Base-by-base conservation (phyloP, 2,797 vertebrate species). In the Epinephelus awoara region DNA sequence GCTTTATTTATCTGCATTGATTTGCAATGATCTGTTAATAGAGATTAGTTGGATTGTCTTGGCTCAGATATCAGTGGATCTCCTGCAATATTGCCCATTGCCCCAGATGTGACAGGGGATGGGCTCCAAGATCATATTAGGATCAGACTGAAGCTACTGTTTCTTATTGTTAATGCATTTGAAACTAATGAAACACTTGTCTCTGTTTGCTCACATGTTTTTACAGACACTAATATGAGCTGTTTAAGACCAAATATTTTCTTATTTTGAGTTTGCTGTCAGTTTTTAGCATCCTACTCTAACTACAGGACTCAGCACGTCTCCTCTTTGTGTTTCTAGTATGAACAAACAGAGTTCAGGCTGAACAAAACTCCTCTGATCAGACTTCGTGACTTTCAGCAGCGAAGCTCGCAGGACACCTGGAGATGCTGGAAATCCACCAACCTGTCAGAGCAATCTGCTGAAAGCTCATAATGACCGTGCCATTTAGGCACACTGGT, bases 401-500 rank as follows among this genome's bases (percentile, higher is more conserved):
- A 83, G 76, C 21, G 62, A 52, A 21, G 38, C 71, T 57, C 9
- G 10, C 46, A 55, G 27, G 19, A 67, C 66, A 47, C 61, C 68
- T 71, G 52, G 21, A 65, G 63, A 58, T 57, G 52, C 56, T 77
- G 72, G 47, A 77, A 85, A 76, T 72, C 78, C 72, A 79, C 52
- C 66, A 65, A 67, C 25, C 55, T 61, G 75, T 77, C 47, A 55
- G 0, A 42, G 55, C 75, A 72, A 80, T 76, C 73, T 81, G 78
- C 75, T 79, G 54, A 75, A 83, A 86, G 88, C 83, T 77, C 50
- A 67, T 75, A 84, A 89, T 68, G 67, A 58, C 57, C 23, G 34
- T 55, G 67, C 62, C 75, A 75, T 88, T 83, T 66, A 72, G 25
- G 62, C 23, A 51, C 55, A 25, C 67, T 50, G 47, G 50, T 68